Evolutionary conservation across 2,888 invertebrate species (phyloP).

Genomic region (Icerya purchasi): DNA sequence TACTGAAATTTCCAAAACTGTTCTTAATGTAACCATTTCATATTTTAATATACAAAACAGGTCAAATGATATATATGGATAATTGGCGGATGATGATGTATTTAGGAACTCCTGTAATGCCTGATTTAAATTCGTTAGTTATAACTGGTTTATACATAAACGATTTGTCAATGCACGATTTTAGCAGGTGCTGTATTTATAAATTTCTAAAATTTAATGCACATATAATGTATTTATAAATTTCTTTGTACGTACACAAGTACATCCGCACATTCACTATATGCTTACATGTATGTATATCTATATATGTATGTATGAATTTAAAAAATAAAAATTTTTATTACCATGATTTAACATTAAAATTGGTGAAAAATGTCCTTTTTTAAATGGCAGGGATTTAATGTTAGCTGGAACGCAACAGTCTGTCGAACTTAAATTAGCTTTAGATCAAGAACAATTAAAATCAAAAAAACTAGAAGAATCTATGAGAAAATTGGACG

Average conservation of each 20-base stretch:
- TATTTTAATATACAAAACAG: no score
- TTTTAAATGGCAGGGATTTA: conserved; percentile 44
- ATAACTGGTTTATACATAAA: conserved; percentile 89
- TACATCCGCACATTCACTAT: no score
- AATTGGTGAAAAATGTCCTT: not conserved
- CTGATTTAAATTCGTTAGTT: conserved; percentile 75
- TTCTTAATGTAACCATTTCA: no score
- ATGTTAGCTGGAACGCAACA: conserved; percentile 94
- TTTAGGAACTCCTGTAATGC: conserved; percentile 88
- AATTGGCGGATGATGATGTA: conserved; percentile 97
- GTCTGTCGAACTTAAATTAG: conserved; percentile 84
- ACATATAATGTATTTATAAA: not conserved
- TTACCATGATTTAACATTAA: no score
- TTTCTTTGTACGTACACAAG: no score
- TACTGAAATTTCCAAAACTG: no score
- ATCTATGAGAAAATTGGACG: conserved; percentile 85
- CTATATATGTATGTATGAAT: not conserved
- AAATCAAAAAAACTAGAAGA: conserved; percentile 91
- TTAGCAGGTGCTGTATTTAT: conserved; percentile 63
- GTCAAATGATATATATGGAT: conserved; percentile 97
- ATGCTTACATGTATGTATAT: not conserved
- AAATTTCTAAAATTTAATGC: not conserved
- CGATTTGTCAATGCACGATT: conserved; percentile 97
- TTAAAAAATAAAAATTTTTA: not conserved
- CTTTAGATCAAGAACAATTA: conserved; percentile 86